A percentile compares a stretch with the other conserved stretches of the same genome.
Evolutionary conservation across 2,113 vertebrate species (phyloP).

Genomic region (Laticauda colubrina): DNA sequence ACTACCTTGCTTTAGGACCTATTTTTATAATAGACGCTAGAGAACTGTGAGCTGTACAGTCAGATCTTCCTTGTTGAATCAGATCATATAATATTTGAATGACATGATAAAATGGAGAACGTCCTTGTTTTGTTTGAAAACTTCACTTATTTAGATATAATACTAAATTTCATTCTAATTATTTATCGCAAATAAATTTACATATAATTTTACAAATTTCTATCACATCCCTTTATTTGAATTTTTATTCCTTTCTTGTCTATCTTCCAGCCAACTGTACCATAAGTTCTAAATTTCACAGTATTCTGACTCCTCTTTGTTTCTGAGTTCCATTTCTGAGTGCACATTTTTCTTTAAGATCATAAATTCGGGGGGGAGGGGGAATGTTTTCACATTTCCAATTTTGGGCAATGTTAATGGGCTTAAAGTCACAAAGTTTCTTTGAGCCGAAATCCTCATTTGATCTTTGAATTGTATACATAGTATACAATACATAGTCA

Average conservation of each 20-base stretch:
- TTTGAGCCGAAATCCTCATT: neutral
- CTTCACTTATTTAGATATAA: neutral
- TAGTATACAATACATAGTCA: neutral
- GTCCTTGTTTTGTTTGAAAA: neutral
- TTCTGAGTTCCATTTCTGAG: too few species aligned
- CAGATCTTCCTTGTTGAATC: neutral
- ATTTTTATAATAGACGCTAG: neutral
- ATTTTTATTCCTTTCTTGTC: too few species aligned
- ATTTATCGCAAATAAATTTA: too few species aligned
- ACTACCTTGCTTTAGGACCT: neutral
- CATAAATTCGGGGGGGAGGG: too few species aligned
- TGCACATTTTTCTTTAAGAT: too few species aligned
- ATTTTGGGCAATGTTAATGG: neutral
- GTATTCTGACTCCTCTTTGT: too few species aligned
- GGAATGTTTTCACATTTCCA: too few species aligned
- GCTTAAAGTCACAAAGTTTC: neutral
- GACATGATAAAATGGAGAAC: neutral
- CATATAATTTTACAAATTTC: too few species aligned
- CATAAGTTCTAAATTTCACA: too few species aligned
- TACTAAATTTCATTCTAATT: too few species aligned
- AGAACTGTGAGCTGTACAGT: neutral
- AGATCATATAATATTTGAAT: neutral
- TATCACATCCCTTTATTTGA: too few species aligned
- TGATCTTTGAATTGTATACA: neutral
- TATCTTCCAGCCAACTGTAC: too few species aligned